phyloP scores from a whole-genome alignment of 92 coral and sea anemone species.

The Scolanthus callimorphus region DNA sequence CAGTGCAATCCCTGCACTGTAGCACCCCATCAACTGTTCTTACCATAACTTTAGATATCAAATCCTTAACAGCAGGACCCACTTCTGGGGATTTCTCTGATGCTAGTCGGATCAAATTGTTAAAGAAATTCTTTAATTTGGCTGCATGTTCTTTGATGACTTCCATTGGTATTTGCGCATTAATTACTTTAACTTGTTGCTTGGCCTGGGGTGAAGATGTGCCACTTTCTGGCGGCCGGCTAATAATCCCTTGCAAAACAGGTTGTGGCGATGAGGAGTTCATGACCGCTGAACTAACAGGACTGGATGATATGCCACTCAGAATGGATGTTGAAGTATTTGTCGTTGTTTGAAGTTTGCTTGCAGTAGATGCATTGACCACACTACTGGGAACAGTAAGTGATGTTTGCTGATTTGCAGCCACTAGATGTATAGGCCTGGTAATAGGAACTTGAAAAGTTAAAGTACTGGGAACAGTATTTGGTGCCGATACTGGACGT shows the following conservation, averaged over 20 bases:
- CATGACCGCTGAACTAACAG: not conserved
- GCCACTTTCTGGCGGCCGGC: not conserved
- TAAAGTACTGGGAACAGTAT: slow-evolving; percentile 22
- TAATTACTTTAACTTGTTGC: slow-evolving; percentile 53
- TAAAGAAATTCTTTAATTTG: slow-evolving; percentile 84
- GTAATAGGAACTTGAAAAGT: slow-evolving; percentile 30
- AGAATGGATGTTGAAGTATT: not conserved
- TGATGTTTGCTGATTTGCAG: not conserved
- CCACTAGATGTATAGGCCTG: slow-evolving; percentile 2
- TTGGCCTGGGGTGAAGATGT: slow-evolving; percentile 27
- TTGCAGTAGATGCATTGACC: not conserved
- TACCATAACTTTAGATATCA: slow-evolving; percentile 96
- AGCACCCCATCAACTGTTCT: too few species aligned
- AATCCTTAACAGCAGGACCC: slow-evolving; percentile 88
- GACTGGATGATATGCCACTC: too few species aligned
- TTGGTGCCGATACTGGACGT: too few species aligned
- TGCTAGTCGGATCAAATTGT: slow-evolving; percentile 84
- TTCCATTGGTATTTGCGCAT: slow-evolving; percentile 47
- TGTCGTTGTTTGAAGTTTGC: not conserved
- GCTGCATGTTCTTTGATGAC: slow-evolving; percentile 74
- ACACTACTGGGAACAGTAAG: not conserved
- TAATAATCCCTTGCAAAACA: not conserved
- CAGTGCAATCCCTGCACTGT: too few species aligned
- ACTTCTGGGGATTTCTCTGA: slow-evolving; percentile 93
- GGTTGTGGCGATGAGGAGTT: not conserved